These are phyloP conservation scores for Eulemur rufifrons DNA, from an alignment of 2,113 vertebrate genomes.

Conservation along the genomic window DNA sequence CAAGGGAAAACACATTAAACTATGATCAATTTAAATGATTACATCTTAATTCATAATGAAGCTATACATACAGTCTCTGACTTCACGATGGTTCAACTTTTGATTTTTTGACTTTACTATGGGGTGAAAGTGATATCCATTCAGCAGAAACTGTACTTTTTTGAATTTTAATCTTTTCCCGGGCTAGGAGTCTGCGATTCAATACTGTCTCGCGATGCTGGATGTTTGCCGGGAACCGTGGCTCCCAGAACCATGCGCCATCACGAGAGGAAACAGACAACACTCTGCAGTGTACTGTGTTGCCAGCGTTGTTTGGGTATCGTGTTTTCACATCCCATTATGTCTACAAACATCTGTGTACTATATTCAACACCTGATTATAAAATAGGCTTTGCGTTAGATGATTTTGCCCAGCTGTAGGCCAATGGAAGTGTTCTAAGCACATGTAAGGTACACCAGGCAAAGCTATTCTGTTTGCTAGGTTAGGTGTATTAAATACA, in stretches of 20 bases:
- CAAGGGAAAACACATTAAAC: constrained; percentile 25
- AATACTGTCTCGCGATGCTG: neutral
- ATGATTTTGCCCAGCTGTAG: neutral
- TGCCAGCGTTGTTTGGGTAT: neutral
- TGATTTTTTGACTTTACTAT: neutral
- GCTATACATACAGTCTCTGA: neutral
- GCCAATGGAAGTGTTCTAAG: neutral
- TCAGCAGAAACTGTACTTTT: neutral
- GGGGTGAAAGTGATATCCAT: neutral
- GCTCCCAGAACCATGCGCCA: neutral
- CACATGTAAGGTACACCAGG: neutral
- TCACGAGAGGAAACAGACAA: neutral
- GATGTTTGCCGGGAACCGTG: too few species aligned
- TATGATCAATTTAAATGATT: neutral
- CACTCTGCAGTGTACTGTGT: neutral
- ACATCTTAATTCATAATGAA: constrained; percentile 35
- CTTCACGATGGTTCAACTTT: neutral
- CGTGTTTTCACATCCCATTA: neutral
- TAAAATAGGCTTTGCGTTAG: neutral
- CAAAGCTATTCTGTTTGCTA: neutral
- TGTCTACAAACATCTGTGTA: neutral
- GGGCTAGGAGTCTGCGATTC: neutral
- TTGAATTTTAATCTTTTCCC: neutral
- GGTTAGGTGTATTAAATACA: neutral
- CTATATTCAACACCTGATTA: neutral